Evolutionary conservation across 2,888 invertebrate genomes (phyloP).

Genomic region (Epirrhoe alternata): DNA sequence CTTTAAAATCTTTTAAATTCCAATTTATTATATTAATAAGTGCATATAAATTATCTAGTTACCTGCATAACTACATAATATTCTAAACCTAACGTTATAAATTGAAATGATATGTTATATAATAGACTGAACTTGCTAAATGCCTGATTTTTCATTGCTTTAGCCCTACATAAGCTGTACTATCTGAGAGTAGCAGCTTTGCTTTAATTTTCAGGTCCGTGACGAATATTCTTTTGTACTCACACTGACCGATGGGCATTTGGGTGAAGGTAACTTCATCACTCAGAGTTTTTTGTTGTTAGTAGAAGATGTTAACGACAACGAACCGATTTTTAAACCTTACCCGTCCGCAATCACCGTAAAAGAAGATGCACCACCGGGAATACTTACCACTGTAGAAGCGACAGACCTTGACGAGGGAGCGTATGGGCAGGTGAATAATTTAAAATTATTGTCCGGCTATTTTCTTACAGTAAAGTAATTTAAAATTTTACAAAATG

Average conservation of each 20-base stretch:
- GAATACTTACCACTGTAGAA: slow-evolving; percentile 91
- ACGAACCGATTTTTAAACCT: slow-evolving; percentile 94
- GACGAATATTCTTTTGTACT: slow-evolving; percentile 96
- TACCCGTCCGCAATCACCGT: slow-evolving; percentile 93
- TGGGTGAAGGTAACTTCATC: slow-evolving; percentile 94
- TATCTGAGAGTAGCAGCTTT: background rate
- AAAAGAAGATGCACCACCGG: slow-evolving; percentile 91
- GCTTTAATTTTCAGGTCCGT: slow-evolving; percentile 85
- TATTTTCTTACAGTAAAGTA: no score
- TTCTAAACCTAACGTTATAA: no score
- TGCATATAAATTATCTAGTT: no score
- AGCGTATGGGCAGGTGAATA: slow-evolving; percentile 92
- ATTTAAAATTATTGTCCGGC: background rate
- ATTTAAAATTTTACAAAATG: no score
- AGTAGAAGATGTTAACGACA: slow-evolving; percentile 97
- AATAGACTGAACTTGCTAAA: no score
- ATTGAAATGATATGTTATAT: no score
- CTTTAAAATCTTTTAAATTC: no score
- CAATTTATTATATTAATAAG: no score
- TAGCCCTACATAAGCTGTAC: no score
- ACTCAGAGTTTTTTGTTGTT: slow-evolving; percentile 95
- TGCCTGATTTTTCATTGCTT: no score
- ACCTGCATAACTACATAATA: no score
- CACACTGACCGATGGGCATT: slow-evolving; percentile 94
- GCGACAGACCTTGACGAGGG: slow-evolving; percentile 96